Evolutionary conservation across 1,140 invertebrate species (phyloP), one percentile per base, ranked within the genome.

Genomic region (Cotesia vestalis): DNA sequence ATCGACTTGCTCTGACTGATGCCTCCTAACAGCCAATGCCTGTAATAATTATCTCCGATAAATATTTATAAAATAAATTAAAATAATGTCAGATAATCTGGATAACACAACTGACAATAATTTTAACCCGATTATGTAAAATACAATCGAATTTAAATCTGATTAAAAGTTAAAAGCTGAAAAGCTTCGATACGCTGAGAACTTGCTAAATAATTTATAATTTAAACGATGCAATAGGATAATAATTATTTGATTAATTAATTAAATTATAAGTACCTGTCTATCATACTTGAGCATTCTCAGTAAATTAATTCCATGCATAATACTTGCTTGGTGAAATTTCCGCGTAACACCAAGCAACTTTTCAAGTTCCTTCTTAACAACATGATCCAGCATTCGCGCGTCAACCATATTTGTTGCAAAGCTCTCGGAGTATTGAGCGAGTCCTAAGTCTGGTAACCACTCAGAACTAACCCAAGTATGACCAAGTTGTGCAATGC

Each of bases 301-400:
- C 70, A 98, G 89, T 72, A 98, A 88, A 87, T 97, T 95, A 77
- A 98, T 95, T 57, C 92, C 96, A 80, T 97, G 95, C 52, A 97
- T 94, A 76, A 98, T 94, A 77, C 95, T 96, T 4, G 95, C 94
- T 86, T 97, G 95, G 87, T 97, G 95, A 85, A 96, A 96, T 84
- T 97, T 97, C 64, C 95, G 89, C 36, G 94, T 95, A 5, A 97
- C 94, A 1, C 93, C 93, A 11, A 98, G 89, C 81, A 95, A 92
- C 83, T 97, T 97, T 84, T 98, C 96, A 75, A 98, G 87, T 81
- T 98, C 96, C 83, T 97, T 97, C 86, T 96, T 96, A 77, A 94
- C 95, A 46, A 98, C 88, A 55, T 94, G 94, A 82, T 97, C 95
- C 76, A 98, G 86, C 91, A 97, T 94, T 59, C 96, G 89, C 2